Evolutionary conservation across 2,113 vertebrate species (phyloP).

Genomic region (Sorex fumeus): DNA sequence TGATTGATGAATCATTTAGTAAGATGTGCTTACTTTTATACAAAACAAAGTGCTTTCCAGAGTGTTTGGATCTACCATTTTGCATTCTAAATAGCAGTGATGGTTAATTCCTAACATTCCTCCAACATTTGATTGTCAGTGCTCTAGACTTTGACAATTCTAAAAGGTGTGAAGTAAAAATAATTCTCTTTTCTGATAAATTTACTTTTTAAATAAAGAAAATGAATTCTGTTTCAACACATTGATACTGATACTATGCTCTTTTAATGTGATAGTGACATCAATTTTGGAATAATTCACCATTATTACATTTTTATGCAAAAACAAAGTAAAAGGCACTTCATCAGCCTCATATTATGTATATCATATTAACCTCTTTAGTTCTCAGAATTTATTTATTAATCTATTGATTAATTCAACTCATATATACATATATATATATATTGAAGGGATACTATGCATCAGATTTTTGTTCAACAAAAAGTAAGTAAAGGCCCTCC

Average conservation of each 20-base stretch:
- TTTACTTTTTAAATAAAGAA: not conserved
- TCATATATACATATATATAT: not conserved
- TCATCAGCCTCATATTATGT: not conserved
- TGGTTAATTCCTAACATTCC: not conserved
- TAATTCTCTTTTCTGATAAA: not conserved
- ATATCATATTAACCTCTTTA: not conserved
- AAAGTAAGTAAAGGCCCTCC: too few relatives aligned
- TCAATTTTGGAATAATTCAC: not conserved
- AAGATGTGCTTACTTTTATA: not conserved
- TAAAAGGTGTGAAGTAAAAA: not conserved
- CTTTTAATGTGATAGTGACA: fast-evolving
- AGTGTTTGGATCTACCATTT: not conserved
- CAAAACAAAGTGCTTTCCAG: not conserved
- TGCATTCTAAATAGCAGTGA: not conserved
- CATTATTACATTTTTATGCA: not conserved
- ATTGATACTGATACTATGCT: not conserved
- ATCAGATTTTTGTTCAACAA: not conserved
- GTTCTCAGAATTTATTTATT: not conserved
- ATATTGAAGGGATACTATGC: not conserved
- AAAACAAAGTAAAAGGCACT: not conserved
- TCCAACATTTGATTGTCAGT: not conserved
- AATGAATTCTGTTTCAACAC: not conserved
- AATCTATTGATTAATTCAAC: not conserved
- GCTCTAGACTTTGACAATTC: not conserved
- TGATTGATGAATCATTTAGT: not conserved